These are phyloP conservation scores for Ophioderma brevispina DNA, from an alignment of 35 echinoderm and acorn worm genomes.

Conservation along the genomic window DNA sequence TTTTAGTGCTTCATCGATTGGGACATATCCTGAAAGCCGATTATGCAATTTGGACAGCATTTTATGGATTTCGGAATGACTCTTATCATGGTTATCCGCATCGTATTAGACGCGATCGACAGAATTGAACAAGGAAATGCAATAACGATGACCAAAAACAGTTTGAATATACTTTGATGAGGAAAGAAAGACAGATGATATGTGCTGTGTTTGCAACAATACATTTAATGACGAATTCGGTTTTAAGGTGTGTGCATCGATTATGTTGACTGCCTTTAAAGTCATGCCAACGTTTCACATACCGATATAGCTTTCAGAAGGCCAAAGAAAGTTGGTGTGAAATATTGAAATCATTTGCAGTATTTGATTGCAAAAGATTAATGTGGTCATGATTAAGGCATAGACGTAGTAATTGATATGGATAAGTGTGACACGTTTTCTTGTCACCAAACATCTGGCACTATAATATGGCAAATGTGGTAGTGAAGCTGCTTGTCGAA, in stretches of 20 bases:
- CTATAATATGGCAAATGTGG: too few species aligned
- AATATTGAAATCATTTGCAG: too few species aligned
- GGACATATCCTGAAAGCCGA: neutral
- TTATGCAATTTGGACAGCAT: neutral
- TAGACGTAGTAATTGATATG: too few species aligned
- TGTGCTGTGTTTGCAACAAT: neutral
- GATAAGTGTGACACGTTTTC: too few species aligned
- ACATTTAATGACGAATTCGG: neutral
- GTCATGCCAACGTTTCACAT: too few species aligned
- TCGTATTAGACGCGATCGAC: neutral
- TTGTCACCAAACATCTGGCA: too few species aligned
- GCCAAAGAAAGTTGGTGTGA: too few species aligned
- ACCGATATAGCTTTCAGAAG: too few species aligned
- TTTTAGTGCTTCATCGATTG: neutral
- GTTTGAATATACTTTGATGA: neutral
- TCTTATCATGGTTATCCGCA: neutral
- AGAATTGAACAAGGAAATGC: neutral
- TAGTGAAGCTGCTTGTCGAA: too few species aligned
- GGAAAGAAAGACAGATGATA: neutral
- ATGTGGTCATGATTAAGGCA: too few species aligned
- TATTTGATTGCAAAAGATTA: too few species aligned
- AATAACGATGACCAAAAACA: neutral
- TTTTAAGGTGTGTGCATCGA: slow-evolving; percentile 6
- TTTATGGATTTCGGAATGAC: neutral
- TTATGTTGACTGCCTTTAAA: slow-evolving; percentile 2